phyloP scores from a whole-genome alignment of 2,888 invertebrate species.

The Drosophila rellima region DNA sequence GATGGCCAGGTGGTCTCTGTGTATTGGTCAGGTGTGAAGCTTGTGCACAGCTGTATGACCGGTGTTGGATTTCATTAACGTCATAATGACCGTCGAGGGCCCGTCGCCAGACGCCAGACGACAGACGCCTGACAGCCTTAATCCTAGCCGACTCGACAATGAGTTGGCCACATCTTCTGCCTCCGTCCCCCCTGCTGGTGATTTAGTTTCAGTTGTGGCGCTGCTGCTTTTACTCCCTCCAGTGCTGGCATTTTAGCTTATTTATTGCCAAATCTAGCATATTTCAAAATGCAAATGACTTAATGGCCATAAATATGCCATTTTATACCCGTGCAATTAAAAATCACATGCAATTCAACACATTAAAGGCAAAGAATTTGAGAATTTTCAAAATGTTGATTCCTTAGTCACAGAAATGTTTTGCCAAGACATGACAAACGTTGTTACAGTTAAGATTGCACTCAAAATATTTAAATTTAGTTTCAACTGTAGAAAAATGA shows the following conservation, averaged over 20 bases:
- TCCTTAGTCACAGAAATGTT: too few relatives aligned
- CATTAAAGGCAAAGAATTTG: too few relatives aligned
- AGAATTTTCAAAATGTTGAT: too few relatives aligned
- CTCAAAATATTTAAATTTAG: too few relatives aligned
- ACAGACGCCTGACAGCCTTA: conserved; percentile 59
- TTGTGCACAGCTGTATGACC: conserved; percentile 70
- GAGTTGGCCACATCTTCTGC: conserved; percentile 13
- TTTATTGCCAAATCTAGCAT: background rate
- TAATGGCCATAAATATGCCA: background rate
- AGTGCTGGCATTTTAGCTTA: background rate
- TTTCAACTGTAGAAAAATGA: too few relatives aligned
- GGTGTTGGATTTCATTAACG: conserved; percentile 80
- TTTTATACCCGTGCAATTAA: background rate
- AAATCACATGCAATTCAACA: too few relatives aligned
- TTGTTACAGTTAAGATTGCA: too few relatives aligned
- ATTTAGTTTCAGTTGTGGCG: conserved; percentile 33
- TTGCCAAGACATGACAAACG: too few relatives aligned
- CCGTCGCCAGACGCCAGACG: conserved; percentile 45
- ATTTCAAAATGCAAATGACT: background rate
- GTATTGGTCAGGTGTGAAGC: conserved; percentile 70
- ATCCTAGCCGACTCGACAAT: conserved; percentile 55
- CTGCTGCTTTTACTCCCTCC: background rate
- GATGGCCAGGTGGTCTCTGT: conserved; percentile 18
- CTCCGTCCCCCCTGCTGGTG: background rate
- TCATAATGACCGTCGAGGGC: conserved; percentile 71